Base-by-base conservation (phyloP, 1,140 invertebrate species). In the Megalonaias nervosa region DNA sequence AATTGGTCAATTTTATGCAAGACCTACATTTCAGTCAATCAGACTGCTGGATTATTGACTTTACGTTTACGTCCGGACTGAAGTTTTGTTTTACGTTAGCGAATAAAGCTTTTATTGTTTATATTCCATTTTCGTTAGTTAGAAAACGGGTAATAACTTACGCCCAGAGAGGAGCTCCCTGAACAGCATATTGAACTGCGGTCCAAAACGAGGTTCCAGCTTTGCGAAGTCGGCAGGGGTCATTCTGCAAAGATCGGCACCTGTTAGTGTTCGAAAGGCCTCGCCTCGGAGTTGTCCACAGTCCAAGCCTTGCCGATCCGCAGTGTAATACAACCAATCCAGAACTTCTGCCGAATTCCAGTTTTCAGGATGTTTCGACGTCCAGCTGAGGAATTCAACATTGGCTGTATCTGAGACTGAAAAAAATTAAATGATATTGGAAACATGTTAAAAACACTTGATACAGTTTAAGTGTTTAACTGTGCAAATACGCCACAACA, bases 301-400 rank as follows among this genome's bases (percentile, higher is more conserved):
- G 67, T 82, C 72, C 9, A 73, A 60, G 56, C 67, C 71, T 57
- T 76, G 67, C 69, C 72, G 60, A 26, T 74, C 69, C 0, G 74
- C 75, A 57, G 82, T 65, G 67, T 74, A 79, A 71, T 84, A 83
- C 17, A 85, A 59, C 80, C 82, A 85, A 64, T 79, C 80, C 11
- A 82, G 74, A 13, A 85, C 81, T 56, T 85, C 80, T 13, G 64
- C 60, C 17, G 77, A 21, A 21, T 26, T 71, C 84, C 84, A 85
- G 38, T 64, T 67, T 68, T 85, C 73, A 13, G 84, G 84, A 74
- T 84, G 77, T 61, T 73, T 77, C 4, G 57, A 26, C 15, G 67
- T 80, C 83, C 83, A 85, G 61, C 64, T 79, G 65, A 78, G 67
- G 14, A 68, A 73, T 9, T 78, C 71, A 0, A 62, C 70, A 61